These are phyloP conservation scores for Drosophila parvula DNA, from an alignment of 1,140 invertebrate genomes.

Conservation along the genomic window DNA sequence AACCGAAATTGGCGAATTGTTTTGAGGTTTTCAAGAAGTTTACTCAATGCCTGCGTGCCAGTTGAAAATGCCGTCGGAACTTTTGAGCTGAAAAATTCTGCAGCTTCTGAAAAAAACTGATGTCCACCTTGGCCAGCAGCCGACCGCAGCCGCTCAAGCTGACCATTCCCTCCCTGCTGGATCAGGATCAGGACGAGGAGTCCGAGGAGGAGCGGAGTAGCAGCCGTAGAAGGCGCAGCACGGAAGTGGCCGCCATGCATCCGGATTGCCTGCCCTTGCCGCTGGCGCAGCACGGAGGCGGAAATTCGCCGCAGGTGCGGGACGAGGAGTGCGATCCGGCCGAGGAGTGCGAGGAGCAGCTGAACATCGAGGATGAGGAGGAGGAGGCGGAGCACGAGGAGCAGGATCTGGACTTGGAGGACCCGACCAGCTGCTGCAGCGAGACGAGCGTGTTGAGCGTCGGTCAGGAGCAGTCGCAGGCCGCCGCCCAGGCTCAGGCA, in stretches of 20 bases:
- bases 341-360: conserved; percentile 47
- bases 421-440: conserved; percentile 85
- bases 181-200: conserved; percentile 31
- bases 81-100: conserved; percentile 18
- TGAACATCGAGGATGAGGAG: conserved; percentile 68
- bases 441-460: conserved; percentile 88
- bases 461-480: conserved; percentile 86
- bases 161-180: conserved; percentile 44
- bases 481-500: conserved; percentile 29
- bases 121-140: conserved; percentile 78
- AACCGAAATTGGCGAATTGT: conserved; percentile 5
- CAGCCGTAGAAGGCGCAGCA: conserved; percentile 5
- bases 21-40: background rate
- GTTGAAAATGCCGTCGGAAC: conserved; percentile 51
- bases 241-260: conserved; percentile 55
- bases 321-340: conserved; percentile 40
- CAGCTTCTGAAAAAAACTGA: conserved; percentile 48
- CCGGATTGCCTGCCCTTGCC: conserved; percentile 73
- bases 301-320: conserved; percentile 66
- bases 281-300: conserved; percentile 52
- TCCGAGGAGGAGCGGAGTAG: conserved; percentile 14
- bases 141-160: conserved; percentile 70
- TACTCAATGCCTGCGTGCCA: conserved; percentile 5
- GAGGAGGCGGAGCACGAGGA: conserved; percentile 25
- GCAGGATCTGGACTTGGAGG: conserved; percentile 56